These are phyloP conservation scores for Takifugu bimaculatus DNA, from an alignment of 2,113 vertebrate species.

Conservation along the genomic window DNA sequence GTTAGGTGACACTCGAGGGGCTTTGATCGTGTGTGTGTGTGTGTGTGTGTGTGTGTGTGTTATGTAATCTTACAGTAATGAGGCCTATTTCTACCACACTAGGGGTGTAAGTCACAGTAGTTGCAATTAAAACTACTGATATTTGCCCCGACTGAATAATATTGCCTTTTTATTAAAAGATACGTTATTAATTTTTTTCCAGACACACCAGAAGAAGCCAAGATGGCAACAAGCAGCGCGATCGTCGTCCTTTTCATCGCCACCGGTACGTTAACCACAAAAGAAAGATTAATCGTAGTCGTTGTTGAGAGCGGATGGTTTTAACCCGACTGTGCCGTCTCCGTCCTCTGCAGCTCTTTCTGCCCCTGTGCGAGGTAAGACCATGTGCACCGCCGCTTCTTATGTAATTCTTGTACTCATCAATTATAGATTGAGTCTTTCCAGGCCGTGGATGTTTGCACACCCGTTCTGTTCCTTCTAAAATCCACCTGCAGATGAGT, in stretches of 20 bases:
- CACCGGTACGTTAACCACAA: constrained; percentile 54
- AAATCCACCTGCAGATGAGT: constrained; percentile 31
- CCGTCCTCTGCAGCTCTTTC: constrained; percentile 51
- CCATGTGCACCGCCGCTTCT: not conserved
- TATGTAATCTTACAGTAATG: too few species aligned
- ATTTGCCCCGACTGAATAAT: not conserved
- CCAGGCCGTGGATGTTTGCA: constrained; percentile 2
- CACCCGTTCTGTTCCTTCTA: not conserved
- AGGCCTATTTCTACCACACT: too few species aligned
- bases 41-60: too few species aligned
- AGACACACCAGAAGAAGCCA: constrained; percentile 40
- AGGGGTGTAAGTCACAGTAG: too few species aligned
- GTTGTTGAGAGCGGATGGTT: not conserved
- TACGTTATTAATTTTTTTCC: constrained; percentile 7
- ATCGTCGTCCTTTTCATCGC: constrained; percentile 62
- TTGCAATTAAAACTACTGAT: too few species aligned
- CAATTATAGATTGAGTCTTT: constrained; percentile 1
- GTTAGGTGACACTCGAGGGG: too few species aligned
- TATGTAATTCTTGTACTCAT: not conserved
- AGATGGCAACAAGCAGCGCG: constrained; percentile 52
- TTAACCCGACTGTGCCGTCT: not conserved
- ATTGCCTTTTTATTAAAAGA: not conserved
- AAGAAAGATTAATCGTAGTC: too few species aligned
- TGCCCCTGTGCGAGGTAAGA: constrained; percentile 62
- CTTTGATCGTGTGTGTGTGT: too few species aligned